Evolutionary conservation across 2,797 vertebrate genomes (phyloP).

Genomic region (Propithecus deckenii): DNA sequence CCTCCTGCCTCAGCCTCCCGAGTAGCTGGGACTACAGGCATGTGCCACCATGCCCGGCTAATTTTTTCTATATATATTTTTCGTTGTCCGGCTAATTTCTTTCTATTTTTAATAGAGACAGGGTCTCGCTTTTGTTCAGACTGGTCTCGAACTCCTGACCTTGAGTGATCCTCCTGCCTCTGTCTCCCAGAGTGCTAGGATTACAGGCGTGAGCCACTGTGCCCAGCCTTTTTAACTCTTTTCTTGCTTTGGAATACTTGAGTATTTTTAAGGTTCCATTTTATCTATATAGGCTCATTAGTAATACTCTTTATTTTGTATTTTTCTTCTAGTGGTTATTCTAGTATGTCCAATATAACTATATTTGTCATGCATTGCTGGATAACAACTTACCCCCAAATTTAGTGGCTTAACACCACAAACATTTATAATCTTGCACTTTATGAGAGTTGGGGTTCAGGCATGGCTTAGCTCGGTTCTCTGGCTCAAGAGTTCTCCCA

Average conservation of each 20-base stretch:
- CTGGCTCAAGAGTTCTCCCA: background rate
- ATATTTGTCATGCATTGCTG: background rate
- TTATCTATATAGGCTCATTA: background rate
- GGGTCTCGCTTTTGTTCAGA: too few relatives aligned
- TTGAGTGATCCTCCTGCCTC: too few relatives aligned
- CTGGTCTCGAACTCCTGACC: too few relatives aligned
- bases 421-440: background rate
- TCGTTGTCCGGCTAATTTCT: too few relatives aligned
- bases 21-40: too few relatives aligned
- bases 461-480: background rate
- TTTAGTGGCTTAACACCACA: background rate
- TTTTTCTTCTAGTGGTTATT: background rate
- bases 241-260: background rate
- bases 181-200: too few relatives aligned
- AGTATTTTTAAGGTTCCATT: conserved; percentile 4
- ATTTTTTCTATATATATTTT: too few relatives aligned
- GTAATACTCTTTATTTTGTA: background rate
- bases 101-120: too few relatives aligned
- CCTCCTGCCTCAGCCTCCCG: too few relatives aligned
- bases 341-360: background rate
- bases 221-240: background rate
- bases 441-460: background rate
- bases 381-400: background rate
- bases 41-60: too few relatives aligned
- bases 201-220: too few relatives aligned